phyloP scores from a whole-genome alignment of 2,797 vertebrate genomes.

The Acrossocheilus fasciatus region DNA sequence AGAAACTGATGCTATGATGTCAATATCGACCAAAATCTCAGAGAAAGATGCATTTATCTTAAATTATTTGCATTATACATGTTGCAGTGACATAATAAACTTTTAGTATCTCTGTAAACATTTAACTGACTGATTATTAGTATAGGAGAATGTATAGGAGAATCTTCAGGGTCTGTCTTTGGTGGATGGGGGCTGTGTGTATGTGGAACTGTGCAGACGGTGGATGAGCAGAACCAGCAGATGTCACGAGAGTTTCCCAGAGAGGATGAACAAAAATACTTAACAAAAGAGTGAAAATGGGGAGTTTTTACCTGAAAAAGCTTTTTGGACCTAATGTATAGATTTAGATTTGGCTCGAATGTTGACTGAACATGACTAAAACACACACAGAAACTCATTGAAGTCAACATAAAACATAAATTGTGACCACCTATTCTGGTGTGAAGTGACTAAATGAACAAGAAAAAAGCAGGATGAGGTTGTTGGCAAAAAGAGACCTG shows the following conservation, averaged over 20 bases:
- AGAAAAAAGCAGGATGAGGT: background rate
- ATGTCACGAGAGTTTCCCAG: constrained; percentile 71
- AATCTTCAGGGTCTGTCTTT: background rate
- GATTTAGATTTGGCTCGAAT: background rate
- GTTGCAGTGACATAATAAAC: too few species aligned
- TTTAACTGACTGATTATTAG: background rate
- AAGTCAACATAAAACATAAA: background rate
- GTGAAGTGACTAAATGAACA: background rate
- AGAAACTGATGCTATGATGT: too few species aligned
- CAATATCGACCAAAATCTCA: too few species aligned
- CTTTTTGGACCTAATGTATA: background rate
- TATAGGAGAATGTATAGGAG: background rate
- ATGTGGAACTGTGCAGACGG: constrained; percentile 39
- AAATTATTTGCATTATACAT: too few species aligned
- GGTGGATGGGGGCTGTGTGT: background rate
- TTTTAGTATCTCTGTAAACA: background rate
- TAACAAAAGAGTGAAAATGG: background rate
- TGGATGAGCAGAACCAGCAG: constrained; percentile 70
- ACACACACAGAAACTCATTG: background rate
- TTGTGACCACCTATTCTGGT: background rate
- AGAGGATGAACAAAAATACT: background rate
- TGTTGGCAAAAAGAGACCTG: background rate
- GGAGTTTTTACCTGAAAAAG: background rate
- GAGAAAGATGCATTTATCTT: too few species aligned
- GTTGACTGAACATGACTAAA: background rate